A percentile compares a stretch with the other conserved stretches of the same genome.
Conservation (phyloP, 2,797 vertebrate species). For the Artibeus lituratus region DNA sequence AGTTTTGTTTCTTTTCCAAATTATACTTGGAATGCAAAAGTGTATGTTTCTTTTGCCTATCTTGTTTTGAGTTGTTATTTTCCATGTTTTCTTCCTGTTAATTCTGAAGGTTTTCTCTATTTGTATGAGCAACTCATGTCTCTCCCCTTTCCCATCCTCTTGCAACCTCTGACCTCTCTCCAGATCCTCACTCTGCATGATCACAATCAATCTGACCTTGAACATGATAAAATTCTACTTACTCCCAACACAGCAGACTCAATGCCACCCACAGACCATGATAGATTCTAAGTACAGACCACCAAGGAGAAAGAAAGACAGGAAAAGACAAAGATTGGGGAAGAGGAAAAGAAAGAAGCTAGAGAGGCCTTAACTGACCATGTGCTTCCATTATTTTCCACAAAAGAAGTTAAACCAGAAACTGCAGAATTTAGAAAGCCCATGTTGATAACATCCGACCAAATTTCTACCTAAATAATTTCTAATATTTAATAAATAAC, state of each 20-base stretch:
- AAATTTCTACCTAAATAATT: background rate
- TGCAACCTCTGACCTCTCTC: background rate
- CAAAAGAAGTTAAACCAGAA: background rate
- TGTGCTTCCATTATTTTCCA: background rate
- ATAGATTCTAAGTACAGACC: background rate
- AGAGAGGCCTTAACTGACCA: background rate
- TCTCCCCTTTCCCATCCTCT: background rate
- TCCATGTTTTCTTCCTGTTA: background rate
- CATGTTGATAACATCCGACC: background rate
- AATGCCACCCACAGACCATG: background rate
- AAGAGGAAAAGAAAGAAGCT: background rate
- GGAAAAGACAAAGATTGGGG: fast-evolving
- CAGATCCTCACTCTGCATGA: background rate
- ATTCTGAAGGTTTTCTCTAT: background rate
- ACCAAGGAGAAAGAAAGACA: background rate
- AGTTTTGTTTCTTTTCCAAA: background rate
- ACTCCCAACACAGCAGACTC: background rate
- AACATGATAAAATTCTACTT: background rate
- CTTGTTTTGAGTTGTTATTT: background rate
- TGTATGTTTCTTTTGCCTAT: background rate
- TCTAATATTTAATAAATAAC: background rate
- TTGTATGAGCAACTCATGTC: background rate
- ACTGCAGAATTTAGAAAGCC: background rate
- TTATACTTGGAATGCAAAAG: background rate
- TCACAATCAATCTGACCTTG: background rate